Evolutionary conservation across 2,113 vertebrate species (phyloP), one percentile per base, ranked within the genome.

Genomic region (Canis aureus): DNA sequence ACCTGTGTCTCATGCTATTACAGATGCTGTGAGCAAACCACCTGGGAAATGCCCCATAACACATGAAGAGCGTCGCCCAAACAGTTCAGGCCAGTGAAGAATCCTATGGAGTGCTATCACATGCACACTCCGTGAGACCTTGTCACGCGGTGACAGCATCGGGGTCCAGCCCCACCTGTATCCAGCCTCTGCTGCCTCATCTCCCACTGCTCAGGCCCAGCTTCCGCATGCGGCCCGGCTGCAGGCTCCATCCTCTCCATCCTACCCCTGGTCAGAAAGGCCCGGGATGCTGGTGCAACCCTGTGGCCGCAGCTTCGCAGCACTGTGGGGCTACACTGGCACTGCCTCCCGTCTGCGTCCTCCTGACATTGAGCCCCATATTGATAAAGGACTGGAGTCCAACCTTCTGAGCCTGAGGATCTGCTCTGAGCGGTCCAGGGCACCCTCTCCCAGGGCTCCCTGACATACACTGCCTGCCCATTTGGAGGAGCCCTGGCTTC

Each of bases 341-440:
- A 29, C 60, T 66, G 64, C 11, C 53, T 59, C 32, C 43, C 64
- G 9, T 76, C 27, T 32, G 23, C 0, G 20, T 4, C n/a, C 19
- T 57, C 59, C 32, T 15, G 38, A 32, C 1, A 19, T 32, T 0
- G 6, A 17, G 15, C 32, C 13, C 27, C 11, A 4, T 49, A 79
- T 29, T 23, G 27, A 78, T 3, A 11, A 10, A 20, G 0, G 27
- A 10, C 22, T 16, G 35, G 74, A n/a, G 2, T 8, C 4, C 55
- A 9, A 2, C 6, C 22, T 22, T 4, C 8, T 3, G 0, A 20
- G 27, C 10, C n/a, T 5, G 23, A 53, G 15, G 43, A 13, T 3
- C 16, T 32, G 19, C 4, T 25, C 53, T 32, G 69, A 53, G n/a
- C 2, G 13, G 2, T 9, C 5, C 55, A 10, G 11, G 59, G 29